phyloP scores from a whole-genome alignment of 2,888 invertebrate species.

The Macrosiphum euphorbiae region DNA sequence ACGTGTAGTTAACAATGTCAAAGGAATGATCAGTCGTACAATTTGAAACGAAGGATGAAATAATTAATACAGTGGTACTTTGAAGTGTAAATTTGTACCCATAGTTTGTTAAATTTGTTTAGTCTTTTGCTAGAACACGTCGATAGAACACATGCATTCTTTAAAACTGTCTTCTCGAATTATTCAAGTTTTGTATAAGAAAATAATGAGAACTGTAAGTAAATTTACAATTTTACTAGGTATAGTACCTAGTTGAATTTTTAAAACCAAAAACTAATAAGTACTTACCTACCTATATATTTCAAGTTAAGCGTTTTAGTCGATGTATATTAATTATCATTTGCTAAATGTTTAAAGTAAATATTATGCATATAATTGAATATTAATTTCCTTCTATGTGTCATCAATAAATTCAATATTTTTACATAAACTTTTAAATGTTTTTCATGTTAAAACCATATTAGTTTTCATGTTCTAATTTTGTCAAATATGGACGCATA shows the following conservation, averaged over 20 bases:
- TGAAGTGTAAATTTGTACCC: neutral
- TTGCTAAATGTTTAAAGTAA: neutral
- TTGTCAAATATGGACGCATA: neutral
- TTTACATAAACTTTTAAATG: neutral
- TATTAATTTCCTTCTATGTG: neutral
- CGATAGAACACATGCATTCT: neutral
- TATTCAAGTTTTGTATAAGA: neutral
- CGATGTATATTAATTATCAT: neutral
- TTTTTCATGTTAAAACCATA: neutral
- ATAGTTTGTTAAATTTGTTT: neutral
- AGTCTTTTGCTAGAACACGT: neutral
- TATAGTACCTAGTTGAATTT: neutral
- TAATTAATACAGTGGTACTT: neutral
- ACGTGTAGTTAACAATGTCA: neutral
- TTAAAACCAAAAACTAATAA: neutral
- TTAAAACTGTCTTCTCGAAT: neutral
- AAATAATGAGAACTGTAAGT: neutral
- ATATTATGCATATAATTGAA: neutral
- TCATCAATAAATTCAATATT: neutral
- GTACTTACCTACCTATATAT: neutral
- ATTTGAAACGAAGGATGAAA: constrained; percentile 23
- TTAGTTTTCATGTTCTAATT: neutral
- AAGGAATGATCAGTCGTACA: neutral
- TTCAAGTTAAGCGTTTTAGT: neutral
- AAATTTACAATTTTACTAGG: neutral